Percentiles rank a stretch among this genome's conserved stretches.
Conservation (phyloP, 2,888 invertebrate genomes). For the Siphlonurus alternatus region DNA sequence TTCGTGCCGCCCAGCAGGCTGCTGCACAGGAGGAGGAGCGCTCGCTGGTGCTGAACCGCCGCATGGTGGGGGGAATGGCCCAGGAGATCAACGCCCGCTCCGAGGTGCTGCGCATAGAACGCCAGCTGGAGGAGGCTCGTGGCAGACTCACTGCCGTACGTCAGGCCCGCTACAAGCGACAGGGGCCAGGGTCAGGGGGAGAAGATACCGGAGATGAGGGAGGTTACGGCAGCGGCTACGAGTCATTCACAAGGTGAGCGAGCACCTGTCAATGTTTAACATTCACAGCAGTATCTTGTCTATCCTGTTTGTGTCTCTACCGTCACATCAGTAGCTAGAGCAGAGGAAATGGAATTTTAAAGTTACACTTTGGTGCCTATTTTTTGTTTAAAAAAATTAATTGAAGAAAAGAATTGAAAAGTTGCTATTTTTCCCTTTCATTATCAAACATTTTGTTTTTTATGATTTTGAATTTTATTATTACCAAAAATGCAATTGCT, state of each 20-base stretch:
- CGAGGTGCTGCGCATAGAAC: slow-evolving; percentile 84
- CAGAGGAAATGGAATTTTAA: too few relatives aligned
- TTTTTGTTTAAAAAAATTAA: too few relatives aligned
- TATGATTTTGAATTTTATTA: too few relatives aligned
- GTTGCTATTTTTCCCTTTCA: too few relatives aligned
- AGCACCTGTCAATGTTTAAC: too few relatives aligned
- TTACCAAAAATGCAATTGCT: too few relatives aligned
- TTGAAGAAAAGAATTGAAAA: too few relatives aligned
- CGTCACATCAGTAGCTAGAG: too few relatives aligned
- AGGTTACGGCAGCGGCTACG: slow-evolving; percentile 29
- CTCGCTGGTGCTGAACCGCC: slow-evolving; percentile 71
- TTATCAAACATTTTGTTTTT: too few relatives aligned
- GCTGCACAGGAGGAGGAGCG: slow-evolving; percentile 84
- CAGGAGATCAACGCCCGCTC: slow-evolving; percentile 87
- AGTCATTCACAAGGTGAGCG: slow-evolving; percentile 39
- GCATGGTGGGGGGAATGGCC: slow-evolving; percentile 93
- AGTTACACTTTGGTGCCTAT: too few relatives aligned
- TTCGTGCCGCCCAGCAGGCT: slow-evolving; percentile 83
- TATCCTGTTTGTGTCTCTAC: too few relatives aligned
- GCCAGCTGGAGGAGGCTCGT: slow-evolving; percentile 83
- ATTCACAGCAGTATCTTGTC: too few relatives aligned
- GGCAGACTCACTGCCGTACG: slow-evolving; percentile 78
- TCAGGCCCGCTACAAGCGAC: slow-evolving; percentile 76
- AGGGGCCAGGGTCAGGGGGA: slow-evolving; percentile 34
- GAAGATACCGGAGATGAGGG: slow-evolving; percentile 18